Conservation (phyloP, 1,140 invertebrate genomes). For the Heterodera schachtii region DNA sequence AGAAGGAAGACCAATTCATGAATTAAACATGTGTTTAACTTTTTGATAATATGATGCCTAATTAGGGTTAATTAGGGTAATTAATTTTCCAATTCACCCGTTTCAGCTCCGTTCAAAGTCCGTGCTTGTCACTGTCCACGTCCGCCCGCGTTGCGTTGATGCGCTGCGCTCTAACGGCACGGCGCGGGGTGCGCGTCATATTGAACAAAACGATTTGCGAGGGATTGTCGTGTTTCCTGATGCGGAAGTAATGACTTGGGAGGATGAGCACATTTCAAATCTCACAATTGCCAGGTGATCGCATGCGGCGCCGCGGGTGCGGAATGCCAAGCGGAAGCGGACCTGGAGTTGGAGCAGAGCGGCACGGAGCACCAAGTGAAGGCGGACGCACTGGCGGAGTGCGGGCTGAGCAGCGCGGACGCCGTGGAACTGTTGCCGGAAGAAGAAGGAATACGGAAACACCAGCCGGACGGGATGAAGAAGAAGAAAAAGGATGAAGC, state of each 20-base stretch:
- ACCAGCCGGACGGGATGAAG: conserved; percentile 8
- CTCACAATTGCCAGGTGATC: conserved; percentile 15
- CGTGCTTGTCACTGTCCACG: conserved; percentile 61
- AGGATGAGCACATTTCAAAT: neutral
- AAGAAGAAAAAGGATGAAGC: conserved; percentile 1
- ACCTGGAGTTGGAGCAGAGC: conserved; percentile 29
- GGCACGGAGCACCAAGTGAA: conserved; percentile 33
- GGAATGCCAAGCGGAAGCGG: conserved; percentile 41
- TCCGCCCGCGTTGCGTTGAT: conserved; percentile 55
- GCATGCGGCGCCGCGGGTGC: conserved; percentile 8
- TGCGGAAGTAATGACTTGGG: conserved; percentile 30
- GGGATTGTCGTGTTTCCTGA: conserved; percentile 26
- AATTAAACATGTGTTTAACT: too few relatives aligned
- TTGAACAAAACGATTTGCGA: conserved; percentile 19
- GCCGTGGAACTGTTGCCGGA: conserved; percentile 55
- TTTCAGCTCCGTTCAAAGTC: conserved; percentile 55
- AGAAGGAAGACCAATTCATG: too few relatives aligned
- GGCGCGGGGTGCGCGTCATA: conserved; percentile 21
- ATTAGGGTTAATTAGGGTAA: too few relatives aligned
- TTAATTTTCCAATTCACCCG: too few relatives aligned
- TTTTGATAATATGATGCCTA: too few relatives aligned
- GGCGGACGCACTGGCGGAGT: conserved; percentile 43
- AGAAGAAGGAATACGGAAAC: neutral
- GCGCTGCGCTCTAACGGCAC: conserved; percentile 23
- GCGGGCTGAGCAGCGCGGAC: conserved; percentile 45